Base-by-base conservation (phyloP, 2,113 vertebrate species). In the Hassar affinis region DNA sequence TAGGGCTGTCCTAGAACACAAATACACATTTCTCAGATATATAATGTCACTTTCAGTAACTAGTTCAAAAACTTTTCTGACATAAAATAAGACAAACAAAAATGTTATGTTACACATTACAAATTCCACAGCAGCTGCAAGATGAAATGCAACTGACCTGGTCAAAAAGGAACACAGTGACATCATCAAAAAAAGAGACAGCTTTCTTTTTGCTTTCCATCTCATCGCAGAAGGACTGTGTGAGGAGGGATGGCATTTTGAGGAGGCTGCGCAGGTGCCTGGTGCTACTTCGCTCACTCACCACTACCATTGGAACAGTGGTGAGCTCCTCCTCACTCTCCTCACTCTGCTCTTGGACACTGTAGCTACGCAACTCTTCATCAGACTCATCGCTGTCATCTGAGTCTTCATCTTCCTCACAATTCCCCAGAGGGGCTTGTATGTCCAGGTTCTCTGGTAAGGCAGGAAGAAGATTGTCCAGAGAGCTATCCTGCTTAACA, bases 101-200 rank as follows among this genome's bases (percentile, higher is more conserved):
- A 30, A 33, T 18, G 11, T 62, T 35, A 69, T 38, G 1, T 42
- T 25, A 42, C n/a, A 45, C 38, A n/a, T n/a, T 35, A n/a, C 11
- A 75, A 38, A 66, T 42, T 76, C 12, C 3, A 17, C 17, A 14
- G 64, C 45, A 17, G 25, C 1, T 0, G 45, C 17, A 15, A 22
- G 3, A 30, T 14, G 30, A 25, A 72, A 54, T 22, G 30, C 35
- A 11, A 84, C 84, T n/a, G 91, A 99, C 98, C 97, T 99, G 97
- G 93, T 99, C 97, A 10, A 99, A 99, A 90, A 99, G 96, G 92
- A 97, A 98, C 92, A 99, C 96, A 0, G 98, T 99, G 78, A 99
- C 98, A 0, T 98, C 97, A 0, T 99, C 98, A 0, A 95, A 99
- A 90, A 99, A 99, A 79, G 98, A 99, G 80, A 99, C 98, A 0